Base-by-base conservation (phyloP, 2,797 vertebrate genomes). In the Anas georgica region DNA sequence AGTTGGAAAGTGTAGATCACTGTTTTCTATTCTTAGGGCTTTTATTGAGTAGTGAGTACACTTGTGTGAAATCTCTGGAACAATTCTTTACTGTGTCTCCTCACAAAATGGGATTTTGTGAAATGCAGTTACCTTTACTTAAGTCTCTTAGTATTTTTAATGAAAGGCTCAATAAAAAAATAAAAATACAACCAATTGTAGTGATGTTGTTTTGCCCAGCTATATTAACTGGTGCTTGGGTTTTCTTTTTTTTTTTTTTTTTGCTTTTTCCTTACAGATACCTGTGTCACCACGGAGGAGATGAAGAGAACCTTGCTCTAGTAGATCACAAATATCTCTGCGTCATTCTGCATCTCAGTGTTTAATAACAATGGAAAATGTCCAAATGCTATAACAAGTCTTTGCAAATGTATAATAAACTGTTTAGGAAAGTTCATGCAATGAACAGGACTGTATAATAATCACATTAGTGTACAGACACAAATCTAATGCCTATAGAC, bases 381-480 rank as follows among this genome's bases (percentile, higher is more conserved):
- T 91, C 97, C 92, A 93, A 92, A 97, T 96, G 84, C 94, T 97
- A 80, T 97, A 97, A 79, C 74, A 97, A 96, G 68, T 88, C 88
- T 86, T 97, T 94, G 69, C 74, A 92, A 97, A 97, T 96, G 96
- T 92, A 80, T 96, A 94, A 94, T 93, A 96, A 96, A 96, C 83
- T 97, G 91, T 95, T 93, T 93, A 94, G 90, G 92, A 96, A 96
- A 92, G 63, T 96, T 96, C 86, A 88, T 97, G 76, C 92, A 92
- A 97, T 98, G 97, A 97, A 96, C 84, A 97, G 97, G 97, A 97
- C 97, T 97, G 97, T 96, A 83, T 97, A 93, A 94, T 96, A 97
- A 82, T 95, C 93, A 78, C 72, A 45, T 94, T 86, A 92, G 95
- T 90, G 92, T 86, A 93, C 96, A 96, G 91, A 97, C 92, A 86